Percentiles rank a stretch among this genome's conserved stretches.
These are phyloP conservation scores for Stigmatopora nigra DNA, from an alignment of 2,113 vertebrate species.

Conservation along the genomic window DNA sequence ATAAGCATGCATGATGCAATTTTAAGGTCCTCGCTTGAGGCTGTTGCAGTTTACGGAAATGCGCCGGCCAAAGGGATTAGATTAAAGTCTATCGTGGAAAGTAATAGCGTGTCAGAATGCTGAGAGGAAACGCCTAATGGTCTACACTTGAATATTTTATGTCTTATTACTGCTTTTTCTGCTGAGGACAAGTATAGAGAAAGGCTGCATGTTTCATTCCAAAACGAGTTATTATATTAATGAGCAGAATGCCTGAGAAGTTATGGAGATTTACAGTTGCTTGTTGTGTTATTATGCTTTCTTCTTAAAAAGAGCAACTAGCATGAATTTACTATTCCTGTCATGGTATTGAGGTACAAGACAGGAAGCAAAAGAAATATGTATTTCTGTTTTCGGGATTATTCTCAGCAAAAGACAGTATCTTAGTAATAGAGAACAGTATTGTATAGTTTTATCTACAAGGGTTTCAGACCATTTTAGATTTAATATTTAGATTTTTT, in stretches of 20 bases:
- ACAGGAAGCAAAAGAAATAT: conserved; percentile 6
- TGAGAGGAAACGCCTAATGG: conserved; percentile 62
- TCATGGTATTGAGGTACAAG: not conserved
- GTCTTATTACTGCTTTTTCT: conserved; percentile 47
- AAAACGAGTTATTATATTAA: conserved; percentile 41
- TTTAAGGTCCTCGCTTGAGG: conserved; percentile 20
- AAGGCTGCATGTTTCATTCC: conserved; percentile 41
- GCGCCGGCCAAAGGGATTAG: conserved; percentile 25
- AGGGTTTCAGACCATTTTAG: no score
- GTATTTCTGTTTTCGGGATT: not conserved
- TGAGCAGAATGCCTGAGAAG: conserved; percentile 26
- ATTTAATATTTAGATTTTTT: no score
- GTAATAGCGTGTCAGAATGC: conserved; percentile 54
- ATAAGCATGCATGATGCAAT: conserved; percentile 9
- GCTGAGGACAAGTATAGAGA: conserved; percentile 40
- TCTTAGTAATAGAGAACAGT: not conserved
- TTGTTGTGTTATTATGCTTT: conserved; percentile 10
- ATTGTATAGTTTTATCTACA: not conserved
- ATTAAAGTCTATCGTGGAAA: conserved; percentile 43
- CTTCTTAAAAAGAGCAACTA: conserved; percentile 14
- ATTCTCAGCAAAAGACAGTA: not conserved
- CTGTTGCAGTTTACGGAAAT: conserved; percentile 35
- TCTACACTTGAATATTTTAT: conserved; percentile 64
- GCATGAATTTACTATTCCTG: conserved; percentile 13
- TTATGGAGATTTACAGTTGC: conserved; percentile 27